Base-by-base conservation (phyloP, 2,113 vertebrate genomes). In the Vidua chalybeata region DNA sequence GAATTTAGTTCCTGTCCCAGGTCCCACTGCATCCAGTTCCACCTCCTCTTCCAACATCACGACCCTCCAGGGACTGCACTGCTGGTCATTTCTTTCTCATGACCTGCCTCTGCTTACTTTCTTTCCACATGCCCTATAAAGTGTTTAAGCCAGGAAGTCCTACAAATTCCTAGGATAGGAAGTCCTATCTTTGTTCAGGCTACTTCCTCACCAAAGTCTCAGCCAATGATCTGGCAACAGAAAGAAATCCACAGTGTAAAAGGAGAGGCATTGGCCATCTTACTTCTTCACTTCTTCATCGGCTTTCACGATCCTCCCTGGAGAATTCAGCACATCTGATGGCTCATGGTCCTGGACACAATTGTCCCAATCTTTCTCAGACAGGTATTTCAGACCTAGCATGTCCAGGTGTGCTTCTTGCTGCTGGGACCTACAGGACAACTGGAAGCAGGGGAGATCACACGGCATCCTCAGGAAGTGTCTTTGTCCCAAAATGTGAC, bases 1-100 rank as follows among this genome's bases (percentile, higher is more conserved):
- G 93, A 95, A 93, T 93, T 95, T 90, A 96, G 69, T 30, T 93
- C 52, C 76, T 72, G 85, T 92, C 83, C 92, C 88, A 94, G 63
- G 92, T 93, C 72, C 85, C 90, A 81, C 6, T 5, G 6, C 64
- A 78, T 64, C 68, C 89, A 61, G 68, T 86, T 93, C 86, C 64
- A 93, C 59, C 86, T 94, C 48, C 52, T 89, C 91, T 78, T 89
- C 80, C 86, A 87, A 18, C 22, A 92, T 10, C 68, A 87, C 0
- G 2, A 83, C 52, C 33, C 84, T 92, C 89, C 45, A 81, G 86
- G 69, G 92, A 95, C 63, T 51, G 51, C 24, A 52, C 1, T 67
- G 64, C 39, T 71, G 86, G 96, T 49, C 1, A 2, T 52, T 81
- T 64, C 45, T 37, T 81, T 75, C 86, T 93, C 64, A 59, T 52